Evolutionary conservation across 2,113 vertebrate genomes (phyloP).

Genomic region (Synchiropus splendidus): DNA sequence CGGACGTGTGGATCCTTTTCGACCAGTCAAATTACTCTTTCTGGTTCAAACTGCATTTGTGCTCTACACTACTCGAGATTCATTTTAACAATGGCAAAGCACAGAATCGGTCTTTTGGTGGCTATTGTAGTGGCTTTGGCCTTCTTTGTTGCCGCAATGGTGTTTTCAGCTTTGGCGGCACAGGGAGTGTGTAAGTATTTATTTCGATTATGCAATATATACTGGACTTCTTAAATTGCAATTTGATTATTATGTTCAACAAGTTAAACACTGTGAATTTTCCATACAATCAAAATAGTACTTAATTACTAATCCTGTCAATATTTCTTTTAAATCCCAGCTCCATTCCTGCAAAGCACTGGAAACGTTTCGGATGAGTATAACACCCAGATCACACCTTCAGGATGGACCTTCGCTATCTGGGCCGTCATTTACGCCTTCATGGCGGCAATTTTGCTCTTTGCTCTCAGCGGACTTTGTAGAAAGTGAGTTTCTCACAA

Average conservation of each 20-base stretch:
- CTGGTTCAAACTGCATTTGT: no score
- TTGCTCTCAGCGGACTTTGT: conserved; percentile 50
- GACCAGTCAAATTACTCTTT: no score
- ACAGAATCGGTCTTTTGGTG: conserved; percentile 32
- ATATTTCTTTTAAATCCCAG: no score
- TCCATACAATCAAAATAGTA: no score
- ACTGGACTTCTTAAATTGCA: no score
- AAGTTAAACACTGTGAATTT: not conserved
- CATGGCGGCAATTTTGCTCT: conserved; percentile 48
- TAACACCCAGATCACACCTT: conserved; percentile 61
- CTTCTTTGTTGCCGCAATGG: conserved; percentile 33
- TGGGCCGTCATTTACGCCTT: conserved; percentile 66
- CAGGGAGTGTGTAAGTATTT: conserved; percentile 44
- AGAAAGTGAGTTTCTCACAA: conserved; percentile 42
- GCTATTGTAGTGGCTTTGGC: conserved; percentile 38
- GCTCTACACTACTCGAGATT: conserved; percentile 2
- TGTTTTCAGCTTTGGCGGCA: conserved; percentile 55
- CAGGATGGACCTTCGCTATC: conserved; percentile 68
- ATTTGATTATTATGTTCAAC: not conserved
- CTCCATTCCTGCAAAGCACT: conserved; percentile 44
- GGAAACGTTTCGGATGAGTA: conserved; percentile 52
- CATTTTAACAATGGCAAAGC: conserved; percentile 36
- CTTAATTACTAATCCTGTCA: no score
- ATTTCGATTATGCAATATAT: no score
- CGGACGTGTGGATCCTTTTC: no score